Evolutionary conservation across 2,113 vertebrate genomes (phyloP), one percentile per base, ranked within the genome.

Genomic region (Uria aalge): DNA sequence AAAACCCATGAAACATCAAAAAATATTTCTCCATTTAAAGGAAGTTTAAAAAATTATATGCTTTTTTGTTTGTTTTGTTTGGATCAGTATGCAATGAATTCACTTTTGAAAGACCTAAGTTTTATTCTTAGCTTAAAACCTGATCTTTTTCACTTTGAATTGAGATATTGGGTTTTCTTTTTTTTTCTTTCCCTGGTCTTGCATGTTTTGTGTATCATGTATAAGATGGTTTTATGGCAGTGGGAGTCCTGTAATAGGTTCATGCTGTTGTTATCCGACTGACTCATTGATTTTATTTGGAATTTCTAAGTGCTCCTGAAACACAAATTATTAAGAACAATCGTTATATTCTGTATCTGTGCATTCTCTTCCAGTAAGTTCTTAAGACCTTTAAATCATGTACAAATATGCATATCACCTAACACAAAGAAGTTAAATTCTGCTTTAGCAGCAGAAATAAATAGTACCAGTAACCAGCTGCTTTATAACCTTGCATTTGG

Each of bases 231-330:
- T 88, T 92, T 83, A 23, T 53, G 41, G 50, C 63, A 94, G 50
- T 80, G 24, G 21, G n/a, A 53, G 9, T n/a, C 41, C 55, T 40
- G 36, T 57, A 76, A 53, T 45, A 53, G n/a, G 15, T 66, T 92
- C 55, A 29, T 50, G 59, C 79, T 91, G 36, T 67, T 94, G 40
- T 52, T 73, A 3, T 57, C 73, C 74, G 75, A 40, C 62, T 55
- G 41, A 89, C 45, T 43, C 47, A 80, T 66, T 84, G 92, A 94
- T 92, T 96, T 96, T 74, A 38, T 84, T 86, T 77, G 55, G n/a
- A 84, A 80, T 41, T 66, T 57, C 26, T 74, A 88, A 94, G 56
- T 88, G 75, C 68, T 92, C n/a, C 68, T 95, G 79, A 78, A 93
- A 85, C 50, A 75, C 62, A 76, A 59, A 78, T 76, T 59, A 52